These are phyloP conservation scores for Pyrrhia umbra DNA, from an alignment of 2,888 invertebrate species.

Conservation along the genomic window DNA sequence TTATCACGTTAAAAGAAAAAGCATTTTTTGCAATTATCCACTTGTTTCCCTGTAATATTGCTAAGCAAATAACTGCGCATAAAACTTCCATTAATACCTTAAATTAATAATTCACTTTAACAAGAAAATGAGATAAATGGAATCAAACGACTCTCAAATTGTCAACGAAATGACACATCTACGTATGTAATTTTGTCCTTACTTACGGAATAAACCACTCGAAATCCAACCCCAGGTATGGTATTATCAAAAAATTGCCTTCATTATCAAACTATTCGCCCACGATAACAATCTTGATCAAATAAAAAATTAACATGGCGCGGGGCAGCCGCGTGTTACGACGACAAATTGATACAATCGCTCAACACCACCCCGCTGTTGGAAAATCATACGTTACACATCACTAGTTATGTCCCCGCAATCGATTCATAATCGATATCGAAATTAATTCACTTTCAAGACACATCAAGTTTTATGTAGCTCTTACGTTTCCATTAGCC, in stretches of 20 bases:
- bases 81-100: constrained; percentile 26
- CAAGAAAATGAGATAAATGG: constrained; percentile 84
- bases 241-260: constrained; percentile 89
- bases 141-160: constrained; percentile 84
- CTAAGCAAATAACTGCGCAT: not conserved
- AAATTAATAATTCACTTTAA: constrained; percentile 72
- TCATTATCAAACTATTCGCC: constrained; percentile 87
- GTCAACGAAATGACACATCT: constrained; percentile 84
- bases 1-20: not conserved
- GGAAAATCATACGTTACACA: constrained; percentile 66
- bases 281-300: constrained; percentile 84
- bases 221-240: constrained; percentile 72
- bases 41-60: not conserved
- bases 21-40: not conserved
- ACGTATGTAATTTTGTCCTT: constrained; percentile 81
- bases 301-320: constrained; percentile 85
- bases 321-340: constrained; percentile 78
- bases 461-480: constrained; percentile 37
- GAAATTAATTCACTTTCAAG: constrained; percentile 30
- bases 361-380: constrained; percentile 68
- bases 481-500: constrained; percentile 29
- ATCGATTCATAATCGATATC: constrained; percentile 44
- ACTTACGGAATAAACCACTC: constrained; percentile 76
- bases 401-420: constrained; percentile 50
- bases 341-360: constrained; percentile 84